Evolutionary conservation across 2,797 vertebrate genomes (phyloP).

Genomic region (Loriculus beryllinus): DNA sequence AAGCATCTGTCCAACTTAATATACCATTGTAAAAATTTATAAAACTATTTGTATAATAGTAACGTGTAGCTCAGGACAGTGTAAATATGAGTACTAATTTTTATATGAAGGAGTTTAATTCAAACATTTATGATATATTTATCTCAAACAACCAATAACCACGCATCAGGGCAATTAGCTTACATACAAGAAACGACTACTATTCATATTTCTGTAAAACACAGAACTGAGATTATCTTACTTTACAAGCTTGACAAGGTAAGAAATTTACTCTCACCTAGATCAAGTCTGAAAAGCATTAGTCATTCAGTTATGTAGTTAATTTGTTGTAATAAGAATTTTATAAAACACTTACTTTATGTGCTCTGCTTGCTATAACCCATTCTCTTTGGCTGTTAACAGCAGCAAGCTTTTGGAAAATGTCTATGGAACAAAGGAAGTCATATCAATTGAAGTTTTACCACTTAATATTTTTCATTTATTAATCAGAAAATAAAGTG

Average conservation of each 20-base stretch:
- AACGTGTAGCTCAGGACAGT: neutral
- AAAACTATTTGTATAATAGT: neutral
- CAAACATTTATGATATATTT: neutral
- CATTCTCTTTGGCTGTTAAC: slow-evolving; percentile 80
- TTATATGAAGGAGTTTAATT: neutral
- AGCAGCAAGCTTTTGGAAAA: slow-evolving; percentile 88
- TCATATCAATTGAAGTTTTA: neutral
- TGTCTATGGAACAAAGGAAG: slow-evolving; percentile 73
- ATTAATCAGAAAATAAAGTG: neutral
- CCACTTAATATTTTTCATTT: neutral
- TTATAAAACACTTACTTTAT: slow-evolving; percentile 76
- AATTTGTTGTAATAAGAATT: neutral
- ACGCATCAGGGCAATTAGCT: neutral
- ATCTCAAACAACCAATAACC: neutral
- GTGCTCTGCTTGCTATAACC: slow-evolving; percentile 80
- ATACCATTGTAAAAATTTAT: neutral
- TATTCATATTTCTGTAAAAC: neutral
- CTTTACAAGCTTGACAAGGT: neutral
- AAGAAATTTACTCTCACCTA: neutral
- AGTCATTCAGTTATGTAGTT: neutral
- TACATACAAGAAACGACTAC: neutral
- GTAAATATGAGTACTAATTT: neutral
- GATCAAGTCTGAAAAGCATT: neutral
- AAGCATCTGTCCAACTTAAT: neutral
- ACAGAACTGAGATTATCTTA: neutral